Percentiles rank a stretch among this genome's conserved stretches.
Evolutionary conservation across 2,797 vertebrate genomes (phyloP).

Genomic region (Fistularia commersonii): DNA sequence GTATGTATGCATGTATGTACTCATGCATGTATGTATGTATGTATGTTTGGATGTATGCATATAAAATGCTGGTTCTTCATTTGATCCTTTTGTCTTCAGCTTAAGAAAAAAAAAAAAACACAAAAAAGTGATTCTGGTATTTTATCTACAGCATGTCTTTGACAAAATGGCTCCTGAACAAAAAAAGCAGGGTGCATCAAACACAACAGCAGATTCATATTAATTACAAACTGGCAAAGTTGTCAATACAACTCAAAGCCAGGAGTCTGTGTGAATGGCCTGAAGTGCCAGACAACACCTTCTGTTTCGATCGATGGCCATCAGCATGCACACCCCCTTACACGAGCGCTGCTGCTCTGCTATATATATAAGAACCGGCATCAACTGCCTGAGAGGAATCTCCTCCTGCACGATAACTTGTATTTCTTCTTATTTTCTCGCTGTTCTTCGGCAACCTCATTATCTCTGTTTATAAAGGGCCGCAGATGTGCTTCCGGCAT

Average conservation of each 20-base stretch:
- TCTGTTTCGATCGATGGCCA: constrained; percentile 77
- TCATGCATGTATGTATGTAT: no score
- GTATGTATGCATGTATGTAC: no score
- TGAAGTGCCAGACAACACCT: constrained; percentile 79
- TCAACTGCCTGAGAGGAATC: constrained; percentile 52
- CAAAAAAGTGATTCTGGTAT: constrained; percentile 7
- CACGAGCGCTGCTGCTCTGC: constrained; percentile 53
- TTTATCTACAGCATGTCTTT: constrained; percentile 25
- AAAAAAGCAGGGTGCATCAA: constrained; percentile 40
- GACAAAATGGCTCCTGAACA: constrained; percentile 33
- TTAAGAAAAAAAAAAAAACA: no score
- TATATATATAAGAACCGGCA: constrained; percentile 52
- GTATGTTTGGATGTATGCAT: no score
- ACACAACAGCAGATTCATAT: constrained; percentile 66
- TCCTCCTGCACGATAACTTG: constrained; percentile 52
- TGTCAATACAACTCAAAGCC: constrained; percentile 75
- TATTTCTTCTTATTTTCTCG: constrained; percentile 41
- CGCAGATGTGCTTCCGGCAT: constrained; percentile 55
- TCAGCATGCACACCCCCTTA: constrained; percentile 54
- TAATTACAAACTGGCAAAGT: constrained; percentile 76
- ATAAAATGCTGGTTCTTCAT: background rate
- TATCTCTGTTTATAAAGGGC: constrained; percentile 46
- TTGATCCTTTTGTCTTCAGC: constrained; percentile 18
- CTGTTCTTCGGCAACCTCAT: constrained; percentile 56
- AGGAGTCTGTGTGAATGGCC: constrained; percentile 73